Conservation (phyloP, 2,797 vertebrate genomes). For the Bovichtus diacanthus region DNA sequence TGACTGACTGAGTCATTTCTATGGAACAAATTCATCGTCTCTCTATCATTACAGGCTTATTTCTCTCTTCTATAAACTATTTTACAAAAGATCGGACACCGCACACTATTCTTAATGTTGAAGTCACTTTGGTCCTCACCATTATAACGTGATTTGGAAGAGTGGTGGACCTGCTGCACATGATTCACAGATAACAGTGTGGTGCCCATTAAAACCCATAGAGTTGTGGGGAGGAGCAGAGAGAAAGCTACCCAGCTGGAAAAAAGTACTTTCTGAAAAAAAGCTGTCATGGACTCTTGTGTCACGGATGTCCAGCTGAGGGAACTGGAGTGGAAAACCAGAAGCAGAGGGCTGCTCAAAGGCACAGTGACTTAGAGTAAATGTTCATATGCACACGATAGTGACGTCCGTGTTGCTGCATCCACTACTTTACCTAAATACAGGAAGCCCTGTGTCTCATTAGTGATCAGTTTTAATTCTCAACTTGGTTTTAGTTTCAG, state of each 20-base stretch:
- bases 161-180: conserved; percentile 7
- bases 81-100: conserved; percentile 24
- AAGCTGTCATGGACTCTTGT: conserved; percentile 44
- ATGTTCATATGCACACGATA: conserved; percentile 10
- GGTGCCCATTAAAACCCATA: conserved; percentile 14
- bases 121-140: conserved; percentile 18
- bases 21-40: conserved; percentile 41
- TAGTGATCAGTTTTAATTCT: conserved; percentile 27
- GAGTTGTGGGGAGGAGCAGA: conserved; percentile 13
- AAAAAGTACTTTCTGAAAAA: conserved; percentile 35
- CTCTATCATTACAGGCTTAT: conserved; percentile 54
- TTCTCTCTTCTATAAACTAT: conserved; percentile 34
- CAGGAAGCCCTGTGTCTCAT: not conserved
- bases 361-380: conserved; percentile 32
- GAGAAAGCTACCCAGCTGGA: conserved; percentile 39
- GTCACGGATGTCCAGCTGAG: conserved; percentile 56
- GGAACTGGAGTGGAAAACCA: conserved; percentile 71
- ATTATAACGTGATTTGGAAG: conserved; percentile 31
- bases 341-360: conserved; percentile 51
- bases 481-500: not conserved
- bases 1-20: conserved; percentile 56
- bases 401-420: conserved; percentile 17
- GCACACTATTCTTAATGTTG: conserved; percentile 32
- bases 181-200: conserved; percentile 33
- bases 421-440: not conserved